phyloP scores from a whole-genome alignment of 2,113 vertebrate species.

The Setophaga petechia region DNA sequence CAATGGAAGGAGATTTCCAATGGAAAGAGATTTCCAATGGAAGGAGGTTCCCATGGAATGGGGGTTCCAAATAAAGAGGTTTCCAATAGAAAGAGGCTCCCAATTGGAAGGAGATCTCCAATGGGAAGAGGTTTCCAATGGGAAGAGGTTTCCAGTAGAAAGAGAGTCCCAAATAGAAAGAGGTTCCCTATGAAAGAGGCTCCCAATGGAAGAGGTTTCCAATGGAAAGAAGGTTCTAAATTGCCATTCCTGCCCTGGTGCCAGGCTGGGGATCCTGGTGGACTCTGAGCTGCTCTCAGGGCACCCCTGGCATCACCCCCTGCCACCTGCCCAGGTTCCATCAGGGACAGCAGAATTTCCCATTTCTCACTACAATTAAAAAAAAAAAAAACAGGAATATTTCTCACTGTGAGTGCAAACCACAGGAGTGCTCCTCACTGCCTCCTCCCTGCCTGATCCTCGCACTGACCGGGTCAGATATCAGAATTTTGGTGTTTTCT shows the following conservation, averaged over 20 bases:
- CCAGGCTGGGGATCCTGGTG: background rate
- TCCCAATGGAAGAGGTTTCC: too few relatives aligned
- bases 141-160: background rate
- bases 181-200: too few relatives aligned
- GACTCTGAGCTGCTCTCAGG: background rate
- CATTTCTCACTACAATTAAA: background rate
- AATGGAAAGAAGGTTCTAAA: background rate
- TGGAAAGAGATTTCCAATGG: background rate
- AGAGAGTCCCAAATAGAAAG: too few relatives aligned
- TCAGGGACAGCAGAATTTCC: background rate
- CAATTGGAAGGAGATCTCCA: too few relatives aligned
- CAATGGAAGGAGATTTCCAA: accelerated
- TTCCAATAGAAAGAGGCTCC: too few relatives aligned
- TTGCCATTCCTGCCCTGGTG: background rate
- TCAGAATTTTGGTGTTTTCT: background rate
- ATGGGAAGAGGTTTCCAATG: background rate
- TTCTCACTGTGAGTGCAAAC: background rate
- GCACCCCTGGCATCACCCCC: background rate
- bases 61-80: too few relatives aligned
- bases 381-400: background rate
- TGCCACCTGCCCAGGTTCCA: background rate
- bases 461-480: background rate
- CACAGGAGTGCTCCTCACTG: background rate
- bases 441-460: background rate
- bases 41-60: background rate